Conservation (phyloP, 2,113 vertebrate genomes). For the Leucoraja erinaceus region DNA sequence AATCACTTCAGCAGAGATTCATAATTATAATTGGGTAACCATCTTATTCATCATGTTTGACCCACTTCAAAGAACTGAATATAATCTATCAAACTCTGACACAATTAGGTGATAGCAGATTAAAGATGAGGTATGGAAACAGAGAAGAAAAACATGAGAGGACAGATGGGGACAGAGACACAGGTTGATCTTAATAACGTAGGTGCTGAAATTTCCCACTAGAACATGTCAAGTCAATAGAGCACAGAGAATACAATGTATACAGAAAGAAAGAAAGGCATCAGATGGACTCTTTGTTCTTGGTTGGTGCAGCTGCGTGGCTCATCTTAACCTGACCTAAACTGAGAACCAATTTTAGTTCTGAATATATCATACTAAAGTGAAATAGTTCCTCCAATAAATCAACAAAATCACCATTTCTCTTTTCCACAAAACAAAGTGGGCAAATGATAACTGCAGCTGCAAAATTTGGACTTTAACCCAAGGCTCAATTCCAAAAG, state of each 20-base stretch:
- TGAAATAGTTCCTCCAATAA: neutral
- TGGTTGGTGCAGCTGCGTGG: neutral
- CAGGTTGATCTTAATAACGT: neutral
- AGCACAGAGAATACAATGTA: neutral
- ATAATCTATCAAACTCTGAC: neutral
- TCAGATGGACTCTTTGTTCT: neutral
- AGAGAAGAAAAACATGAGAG: neutral
- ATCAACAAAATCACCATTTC: neutral
- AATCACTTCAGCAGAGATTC: neutral
- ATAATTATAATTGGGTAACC: neutral
- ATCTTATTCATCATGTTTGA: neutral
- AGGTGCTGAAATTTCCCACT: neutral
- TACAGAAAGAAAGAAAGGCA: neutral
- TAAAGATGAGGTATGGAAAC: neutral
- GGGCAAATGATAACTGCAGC: neutral
- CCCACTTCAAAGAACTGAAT: neutral
- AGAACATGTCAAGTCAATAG: neutral
- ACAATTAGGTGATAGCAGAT: neutral
- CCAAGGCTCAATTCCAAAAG: neutral
- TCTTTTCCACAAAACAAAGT: neutral
- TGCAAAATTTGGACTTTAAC: slow-evolving; percentile 4
- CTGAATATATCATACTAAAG: neutral
- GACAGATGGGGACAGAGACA: neutral
- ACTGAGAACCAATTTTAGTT: neutral
- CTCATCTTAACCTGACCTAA: neutral